These are phyloP conservation scores for Gambusia yucatana DNA, from an alignment of 2,797 vertebrate species.

Conservation along the genomic window DNA sequence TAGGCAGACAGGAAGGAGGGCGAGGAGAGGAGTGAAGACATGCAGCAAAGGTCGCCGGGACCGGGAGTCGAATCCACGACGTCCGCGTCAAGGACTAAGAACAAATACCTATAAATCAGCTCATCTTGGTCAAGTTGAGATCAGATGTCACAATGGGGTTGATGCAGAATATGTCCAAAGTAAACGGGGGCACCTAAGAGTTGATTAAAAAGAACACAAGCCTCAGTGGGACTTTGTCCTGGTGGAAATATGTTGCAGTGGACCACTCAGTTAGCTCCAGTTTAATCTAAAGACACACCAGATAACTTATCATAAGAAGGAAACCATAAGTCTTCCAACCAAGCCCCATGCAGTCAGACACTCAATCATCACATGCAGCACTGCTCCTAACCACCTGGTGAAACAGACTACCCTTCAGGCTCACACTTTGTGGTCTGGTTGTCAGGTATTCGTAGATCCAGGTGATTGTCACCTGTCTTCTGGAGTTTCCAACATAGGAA, in stretches of 20 bases:
- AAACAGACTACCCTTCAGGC: not conserved
- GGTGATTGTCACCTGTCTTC: not conserved
- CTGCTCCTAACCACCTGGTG: not conserved
- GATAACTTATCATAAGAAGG: not conserved
- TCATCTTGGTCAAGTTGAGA: too few relatives aligned
- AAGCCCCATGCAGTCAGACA: not conserved
- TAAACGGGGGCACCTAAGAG: not conserved
- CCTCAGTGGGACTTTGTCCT: not conserved
- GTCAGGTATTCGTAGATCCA: not conserved
- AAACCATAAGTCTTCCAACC: not conserved
- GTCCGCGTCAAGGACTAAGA: too few relatives aligned
- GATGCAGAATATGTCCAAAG: not conserved
- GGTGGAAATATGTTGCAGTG: not conserved
- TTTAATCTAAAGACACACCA: not conserved
- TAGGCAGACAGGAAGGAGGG: too few relatives aligned
- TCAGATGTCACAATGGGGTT: not conserved
- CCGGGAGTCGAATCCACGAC: too few relatives aligned
- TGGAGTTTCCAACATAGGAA: too few relatives aligned
- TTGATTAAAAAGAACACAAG: not conserved
- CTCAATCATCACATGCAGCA: not conserved
- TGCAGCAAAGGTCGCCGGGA: too few relatives aligned
- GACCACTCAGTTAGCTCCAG: not conserved
- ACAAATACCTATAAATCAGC: too few relatives aligned
- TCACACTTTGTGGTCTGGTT: not conserved
- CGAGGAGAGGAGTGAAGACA: too few relatives aligned